phyloP scores from a whole-genome alignment of 2,113 vertebrate species.

The Rhagologus leucostigma region DNA sequence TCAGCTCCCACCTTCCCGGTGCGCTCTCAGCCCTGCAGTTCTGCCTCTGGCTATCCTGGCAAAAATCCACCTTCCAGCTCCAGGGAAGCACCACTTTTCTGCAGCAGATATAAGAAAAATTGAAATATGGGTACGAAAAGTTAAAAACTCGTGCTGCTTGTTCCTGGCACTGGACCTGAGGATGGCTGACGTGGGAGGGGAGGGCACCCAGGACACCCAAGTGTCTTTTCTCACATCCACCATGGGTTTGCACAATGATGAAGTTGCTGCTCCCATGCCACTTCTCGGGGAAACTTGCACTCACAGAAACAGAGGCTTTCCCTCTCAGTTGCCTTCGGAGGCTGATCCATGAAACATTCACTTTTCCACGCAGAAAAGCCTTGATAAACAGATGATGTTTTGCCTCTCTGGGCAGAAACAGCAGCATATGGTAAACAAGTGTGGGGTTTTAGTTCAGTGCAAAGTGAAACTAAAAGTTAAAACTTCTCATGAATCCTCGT shows the following conservation, averaged over 20 bases:
- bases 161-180: background rate
- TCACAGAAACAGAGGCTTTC: background rate
- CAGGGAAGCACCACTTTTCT: background rate
- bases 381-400: background rate
- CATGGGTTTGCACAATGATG: fast-evolving
- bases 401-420: background rate
- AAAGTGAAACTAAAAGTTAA: background rate
- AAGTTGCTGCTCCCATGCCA: background rate
- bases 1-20: fast-evolving
- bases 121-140: background rate
- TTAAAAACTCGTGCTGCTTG: background rate
- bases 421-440: background rate
- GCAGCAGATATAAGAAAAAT: fast-evolving
- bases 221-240: background rate
- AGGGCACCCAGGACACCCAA: background rate
- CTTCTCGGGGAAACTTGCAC: background rate
- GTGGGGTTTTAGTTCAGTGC: background rate
- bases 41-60: background rate
- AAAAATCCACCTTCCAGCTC: background rate
- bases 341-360: background rate
- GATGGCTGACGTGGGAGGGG: fast-evolving
- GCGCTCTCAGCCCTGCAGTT: background rate
- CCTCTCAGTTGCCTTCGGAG: background rate
- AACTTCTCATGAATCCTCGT: background rate
- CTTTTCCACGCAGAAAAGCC: background rate